These are phyloP conservation scores for Tonatia bakeri DNA, from an alignment of 2,113 vertebrate species.

Conservation along the genomic window DNA sequence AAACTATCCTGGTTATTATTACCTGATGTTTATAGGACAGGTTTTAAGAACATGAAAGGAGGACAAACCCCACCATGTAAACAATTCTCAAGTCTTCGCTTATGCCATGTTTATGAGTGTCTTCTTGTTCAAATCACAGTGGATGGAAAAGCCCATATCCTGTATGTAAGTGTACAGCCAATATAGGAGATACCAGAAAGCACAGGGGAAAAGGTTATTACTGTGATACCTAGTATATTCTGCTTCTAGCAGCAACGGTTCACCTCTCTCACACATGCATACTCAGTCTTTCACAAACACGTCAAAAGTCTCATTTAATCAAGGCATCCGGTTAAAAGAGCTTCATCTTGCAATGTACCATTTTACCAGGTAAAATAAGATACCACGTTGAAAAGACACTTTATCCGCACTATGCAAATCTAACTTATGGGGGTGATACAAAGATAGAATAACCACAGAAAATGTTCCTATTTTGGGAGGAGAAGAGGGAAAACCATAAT, in stretches of 20 bases:
- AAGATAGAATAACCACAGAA: background rate
- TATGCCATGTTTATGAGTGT: background rate
- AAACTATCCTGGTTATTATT: background rate
- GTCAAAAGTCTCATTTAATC: background rate
- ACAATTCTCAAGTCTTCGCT: background rate
- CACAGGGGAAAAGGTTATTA: background rate
- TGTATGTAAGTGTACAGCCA: background rate
- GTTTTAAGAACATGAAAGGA: background rate
- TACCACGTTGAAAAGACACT: background rate
- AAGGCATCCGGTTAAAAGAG: background rate
- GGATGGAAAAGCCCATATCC: background rate
- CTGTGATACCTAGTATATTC: background rate
- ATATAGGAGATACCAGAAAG: background rate
- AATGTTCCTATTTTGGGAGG: background rate
- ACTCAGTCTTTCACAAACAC: background rate
- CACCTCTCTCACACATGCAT: background rate
- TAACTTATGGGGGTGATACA: background rate
- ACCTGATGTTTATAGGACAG: background rate
- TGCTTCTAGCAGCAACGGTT: background rate
- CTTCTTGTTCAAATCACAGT: background rate
- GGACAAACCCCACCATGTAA: background rate
- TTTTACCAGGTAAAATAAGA: background rate
- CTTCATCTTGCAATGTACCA: background rate
- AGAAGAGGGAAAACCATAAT: background rate
- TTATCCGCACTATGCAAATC: background rate